phyloP scores from a whole-genome alignment of 2,888 invertebrate genomes.

The Pharmacophagus antenor region DNA sequence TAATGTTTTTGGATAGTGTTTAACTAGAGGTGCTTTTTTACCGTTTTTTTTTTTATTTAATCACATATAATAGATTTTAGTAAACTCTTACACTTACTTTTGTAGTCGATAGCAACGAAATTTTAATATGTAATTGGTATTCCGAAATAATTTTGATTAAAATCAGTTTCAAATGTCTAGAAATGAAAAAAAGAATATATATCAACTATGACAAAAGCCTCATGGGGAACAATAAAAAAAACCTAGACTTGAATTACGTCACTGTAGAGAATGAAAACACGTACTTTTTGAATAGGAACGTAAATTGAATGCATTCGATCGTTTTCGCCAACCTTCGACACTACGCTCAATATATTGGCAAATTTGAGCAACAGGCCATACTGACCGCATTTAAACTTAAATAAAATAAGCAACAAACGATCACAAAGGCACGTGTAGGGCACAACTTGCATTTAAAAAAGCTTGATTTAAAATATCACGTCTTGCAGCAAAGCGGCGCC shows the following conservation, averaged over 20 bases:
- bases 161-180: no score
- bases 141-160: no score
- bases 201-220: background rate
- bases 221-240: background rate
- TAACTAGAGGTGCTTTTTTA: no score
- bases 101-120: no score
- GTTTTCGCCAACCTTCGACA: no score
- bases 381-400: background rate
- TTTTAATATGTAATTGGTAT: no score
- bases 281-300: background rate
- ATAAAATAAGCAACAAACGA: background rate
- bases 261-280: background rate
- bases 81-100: no score
- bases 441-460: constrained; percentile 7
- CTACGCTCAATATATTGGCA: background rate
- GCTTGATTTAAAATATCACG: constrained; percentile 10
- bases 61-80: no score
- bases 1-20: no score
- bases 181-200: no score
- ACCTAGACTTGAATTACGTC: background rate
- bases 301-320: background rate
- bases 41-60: no score
- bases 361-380: background rate
- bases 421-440: background rate
- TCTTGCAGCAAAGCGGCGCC: background rate